Evolutionary conservation across 2,797 vertebrate species (phyloP).

Genomic region (Ctenochaetus hawaiiensis): DNA sequence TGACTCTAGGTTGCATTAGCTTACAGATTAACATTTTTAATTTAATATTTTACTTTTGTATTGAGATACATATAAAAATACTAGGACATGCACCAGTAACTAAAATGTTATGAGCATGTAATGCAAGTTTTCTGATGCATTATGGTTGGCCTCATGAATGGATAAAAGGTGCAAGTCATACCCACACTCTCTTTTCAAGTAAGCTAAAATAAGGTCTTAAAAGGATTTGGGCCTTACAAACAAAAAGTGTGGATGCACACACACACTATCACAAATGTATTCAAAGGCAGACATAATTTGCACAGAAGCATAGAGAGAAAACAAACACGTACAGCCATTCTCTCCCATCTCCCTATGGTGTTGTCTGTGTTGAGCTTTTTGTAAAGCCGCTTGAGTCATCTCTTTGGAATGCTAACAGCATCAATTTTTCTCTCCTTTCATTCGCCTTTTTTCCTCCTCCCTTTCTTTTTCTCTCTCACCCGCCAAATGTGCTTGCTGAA

Average conservation of each 20-base stretch:
- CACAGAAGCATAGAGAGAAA: constrained; percentile 35
- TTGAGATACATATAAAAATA: background rate
- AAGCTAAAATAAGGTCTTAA: constrained; percentile 31
- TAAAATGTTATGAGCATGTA: constrained; percentile 28
- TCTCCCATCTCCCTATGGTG: constrained; percentile 45
- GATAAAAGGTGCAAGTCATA: constrained; percentile 24
- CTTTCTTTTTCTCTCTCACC: constrained; percentile 53
- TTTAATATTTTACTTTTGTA: background rate
- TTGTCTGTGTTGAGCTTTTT: constrained; percentile 64
- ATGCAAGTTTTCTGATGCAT: constrained; percentile 30
- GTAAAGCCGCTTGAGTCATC: constrained; percentile 79
- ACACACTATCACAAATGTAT: constrained; percentile 14
- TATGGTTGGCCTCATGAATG: constrained; percentile 19
- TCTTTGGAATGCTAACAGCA: constrained; percentile 83
- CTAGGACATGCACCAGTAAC: background rate
- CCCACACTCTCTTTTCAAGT: constrained; percentile 7
- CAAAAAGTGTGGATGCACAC: constrained; percentile 15
- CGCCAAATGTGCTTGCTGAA: constrained; percentile 57
- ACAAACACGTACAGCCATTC: constrained; percentile 35
- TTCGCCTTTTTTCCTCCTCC: constrained; percentile 50
- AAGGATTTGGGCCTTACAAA: constrained; percentile 24
- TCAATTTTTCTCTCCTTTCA: constrained; percentile 64
- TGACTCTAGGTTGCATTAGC: background rate
- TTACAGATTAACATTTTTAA: background rate
- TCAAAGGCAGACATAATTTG: constrained; percentile 34